Conservation (phyloP, 2,888 invertebrate species). For the Drosophila multiciliata region DNA sequence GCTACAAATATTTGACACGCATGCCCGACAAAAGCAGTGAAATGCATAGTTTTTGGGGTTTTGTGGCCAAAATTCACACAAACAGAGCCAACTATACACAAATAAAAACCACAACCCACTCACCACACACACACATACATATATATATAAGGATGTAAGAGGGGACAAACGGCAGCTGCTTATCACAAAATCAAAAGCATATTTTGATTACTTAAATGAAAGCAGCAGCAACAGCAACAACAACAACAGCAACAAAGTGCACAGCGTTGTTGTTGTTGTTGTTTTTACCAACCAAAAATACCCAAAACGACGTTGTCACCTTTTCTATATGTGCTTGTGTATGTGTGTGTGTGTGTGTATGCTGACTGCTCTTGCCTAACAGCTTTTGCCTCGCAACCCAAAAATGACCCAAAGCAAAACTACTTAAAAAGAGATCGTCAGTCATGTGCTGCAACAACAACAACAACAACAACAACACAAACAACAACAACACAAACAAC, state of each 20-base stretch:
- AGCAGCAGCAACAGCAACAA: slow-evolving; percentile 43
- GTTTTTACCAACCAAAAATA: slow-evolving; percentile 17
- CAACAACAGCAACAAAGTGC: slow-evolving; percentile 33
- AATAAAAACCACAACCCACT: slow-evolving; percentile 51
- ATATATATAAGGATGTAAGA: slow-evolving; percentile 1
- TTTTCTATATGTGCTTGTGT: slow-evolving; percentile 25
- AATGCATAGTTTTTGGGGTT: slow-evolving; percentile 79
- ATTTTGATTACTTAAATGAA: slow-evolving; percentile 81
- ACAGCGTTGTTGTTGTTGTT: slow-evolving; percentile 37
- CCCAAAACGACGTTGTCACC: slow-evolving; percentile 73
- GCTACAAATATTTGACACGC: slow-evolving; percentile 13
- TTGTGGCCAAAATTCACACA: slow-evolving; percentile 60
- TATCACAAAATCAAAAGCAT: slow-evolving; percentile 79
- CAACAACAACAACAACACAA: slow-evolving; percentile 2
- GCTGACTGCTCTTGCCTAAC: slow-evolving; percentile 11
- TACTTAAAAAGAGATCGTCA: slow-evolving; percentile 79
- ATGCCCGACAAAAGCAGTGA: slow-evolving; percentile 70
- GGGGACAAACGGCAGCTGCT: slow-evolving; percentile 63
- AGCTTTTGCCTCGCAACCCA: slow-evolving; percentile 48
- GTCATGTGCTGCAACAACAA: slow-evolving; percentile 37
- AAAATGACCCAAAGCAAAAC: slow-evolving; percentile 72
- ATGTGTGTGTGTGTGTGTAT: slow-evolving; percentile 2
- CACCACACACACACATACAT: slow-evolving; percentile 27
- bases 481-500: slow-evolving; percentile 12
- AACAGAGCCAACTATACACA: slow-evolving; percentile 18